These are phyloP conservation scores for Lepisosteus oculatus DNA, from an alignment of 2,113 vertebrate species.

Conservation along the genomic window DNA sequence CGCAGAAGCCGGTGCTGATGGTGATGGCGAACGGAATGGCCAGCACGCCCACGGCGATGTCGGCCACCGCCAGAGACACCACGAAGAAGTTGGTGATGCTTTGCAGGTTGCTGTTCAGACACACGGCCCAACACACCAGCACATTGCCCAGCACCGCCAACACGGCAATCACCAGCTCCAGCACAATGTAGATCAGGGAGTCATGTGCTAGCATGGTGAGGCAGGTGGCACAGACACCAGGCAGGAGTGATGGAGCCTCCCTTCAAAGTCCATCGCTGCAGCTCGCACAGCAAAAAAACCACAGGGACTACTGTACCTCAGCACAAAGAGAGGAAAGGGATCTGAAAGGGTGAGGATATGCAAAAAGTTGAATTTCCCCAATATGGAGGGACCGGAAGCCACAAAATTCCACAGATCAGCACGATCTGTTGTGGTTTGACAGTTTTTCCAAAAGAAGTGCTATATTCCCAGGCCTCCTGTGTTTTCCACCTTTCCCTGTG, in stretches of 20 bases:
- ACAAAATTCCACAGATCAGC: not conserved
- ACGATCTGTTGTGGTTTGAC: too few relatives aligned
- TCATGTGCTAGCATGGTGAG: conserved; percentile 69
- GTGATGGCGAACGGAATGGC: conserved; percentile 91
- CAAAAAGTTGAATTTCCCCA: too few relatives aligned
- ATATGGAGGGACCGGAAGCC: too few relatives aligned
- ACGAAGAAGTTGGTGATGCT: conserved; percentile 96
- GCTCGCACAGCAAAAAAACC: conserved; percentile 35
- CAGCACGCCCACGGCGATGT: conserved; percentile 90
- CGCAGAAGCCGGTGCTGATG: conserved; percentile 93
- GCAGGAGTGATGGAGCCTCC: conserved; percentile 52
- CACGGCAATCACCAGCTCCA: conserved; percentile 86
- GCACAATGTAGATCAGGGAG: conserved; percentile 69
- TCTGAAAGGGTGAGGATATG: not conserved
- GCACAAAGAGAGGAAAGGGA: conserved; percentile 1
- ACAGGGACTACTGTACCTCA: conserved; percentile 18
- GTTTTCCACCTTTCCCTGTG: too few relatives aligned
- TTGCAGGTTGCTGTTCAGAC: conserved; percentile 90
- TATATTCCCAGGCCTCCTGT: too few relatives aligned
- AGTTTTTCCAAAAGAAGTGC: too few relatives aligned
- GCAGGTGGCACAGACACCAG: conserved; percentile 38
- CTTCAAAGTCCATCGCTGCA: conserved; percentile 86
- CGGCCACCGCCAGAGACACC: conserved; percentile 88
- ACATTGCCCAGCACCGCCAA: conserved; percentile 91
- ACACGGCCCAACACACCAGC: conserved; percentile 95